phyloP scores from a whole-genome alignment of 2,797 vertebrate species.

The Rhynchotus rufescens region DNA sequence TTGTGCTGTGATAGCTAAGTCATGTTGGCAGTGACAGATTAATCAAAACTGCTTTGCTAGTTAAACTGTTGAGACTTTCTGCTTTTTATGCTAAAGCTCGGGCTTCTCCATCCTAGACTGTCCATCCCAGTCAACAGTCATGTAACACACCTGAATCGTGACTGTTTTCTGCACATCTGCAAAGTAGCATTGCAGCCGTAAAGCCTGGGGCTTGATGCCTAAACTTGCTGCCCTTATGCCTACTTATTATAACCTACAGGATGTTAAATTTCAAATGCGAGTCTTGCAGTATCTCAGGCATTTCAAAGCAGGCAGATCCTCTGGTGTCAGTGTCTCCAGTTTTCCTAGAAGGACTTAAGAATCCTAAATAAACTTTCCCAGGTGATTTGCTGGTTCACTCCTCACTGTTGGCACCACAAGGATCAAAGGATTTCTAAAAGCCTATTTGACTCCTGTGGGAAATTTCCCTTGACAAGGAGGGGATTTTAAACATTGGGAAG shows the following conservation, averaged over 20 bases:
- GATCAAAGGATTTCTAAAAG: neutral
- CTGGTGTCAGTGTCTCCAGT: neutral
- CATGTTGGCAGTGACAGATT: slow-evolving; percentile 5
- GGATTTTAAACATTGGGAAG: neutral
- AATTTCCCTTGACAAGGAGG: neutral
- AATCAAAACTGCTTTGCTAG: slow-evolving; percentile 4
- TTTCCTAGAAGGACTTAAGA: neutral
- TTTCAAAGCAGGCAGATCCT: neutral
- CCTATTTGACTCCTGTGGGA: neutral
- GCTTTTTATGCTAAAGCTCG: neutral
- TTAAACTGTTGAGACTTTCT: neutral
- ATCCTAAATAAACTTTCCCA: neutral
- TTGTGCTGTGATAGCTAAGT: slow-evolving; percentile 26
- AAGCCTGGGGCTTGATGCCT: neutral
- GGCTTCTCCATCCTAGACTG: neutral
- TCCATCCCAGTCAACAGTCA: neutral
- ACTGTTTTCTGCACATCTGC: neutral
- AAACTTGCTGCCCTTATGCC: neutral
- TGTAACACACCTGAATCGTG: neutral
- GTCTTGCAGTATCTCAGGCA: neutral
- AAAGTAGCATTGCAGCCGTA: neutral
- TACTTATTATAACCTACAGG: neutral
- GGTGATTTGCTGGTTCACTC: neutral
- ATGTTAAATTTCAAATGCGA: neutral
- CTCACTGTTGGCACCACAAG: neutral